Base-by-base conservation (phyloP, 2,113 vertebrate species). In the Nanger granti region DNA sequence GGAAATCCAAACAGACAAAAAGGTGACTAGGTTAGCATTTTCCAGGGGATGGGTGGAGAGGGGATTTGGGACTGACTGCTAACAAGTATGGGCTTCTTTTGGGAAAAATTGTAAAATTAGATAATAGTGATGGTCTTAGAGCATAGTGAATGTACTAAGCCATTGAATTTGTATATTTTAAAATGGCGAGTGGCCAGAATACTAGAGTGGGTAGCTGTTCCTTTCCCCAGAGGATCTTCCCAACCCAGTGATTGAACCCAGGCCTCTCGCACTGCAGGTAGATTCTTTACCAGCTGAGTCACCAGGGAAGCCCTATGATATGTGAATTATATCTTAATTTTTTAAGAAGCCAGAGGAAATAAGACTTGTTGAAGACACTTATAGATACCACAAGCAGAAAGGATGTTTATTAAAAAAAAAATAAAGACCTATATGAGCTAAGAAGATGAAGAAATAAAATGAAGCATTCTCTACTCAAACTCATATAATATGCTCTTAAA, bases 181-280 rank as follows among this genome's bases (percentile, higher is more conserved):
- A 62, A 87, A 52, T 76, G 34, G 55, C 49, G 31, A 47, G 20
- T 24, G 66, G n/a, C n/a, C 66, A 69, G 18, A 37, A 37, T 5
- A 37, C 66, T 37, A 24, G 8, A 73, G 66, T 22, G 18, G 18
- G 66, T 37, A 37, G 66, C 66, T 9, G 2, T 37, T 37, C 66
- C 69, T 10, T 73, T 73, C 20, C 41, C n/a, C 69, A 41, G 69
- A 12, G 20, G n/a, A 41, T 24, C n/a, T 73, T 24, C n/a, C n/a
- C n/a, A 24, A 41, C n/a, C 2, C 69, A 73, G 69, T 5, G 69
- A 7, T 37, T 0, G 3, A 73, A 73, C 69, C 69, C n/a, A 41
- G 20, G n/a, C 24, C n/a, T 24, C 69, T 37, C 0, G 0, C 69
- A 6, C 69, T 73, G 20, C n/a, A 73, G 69, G 69, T 0, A 1